Evolutionary conservation across 2,113 vertebrate genomes (phyloP).

Genomic region (Illadopsis cleaveri): DNA sequence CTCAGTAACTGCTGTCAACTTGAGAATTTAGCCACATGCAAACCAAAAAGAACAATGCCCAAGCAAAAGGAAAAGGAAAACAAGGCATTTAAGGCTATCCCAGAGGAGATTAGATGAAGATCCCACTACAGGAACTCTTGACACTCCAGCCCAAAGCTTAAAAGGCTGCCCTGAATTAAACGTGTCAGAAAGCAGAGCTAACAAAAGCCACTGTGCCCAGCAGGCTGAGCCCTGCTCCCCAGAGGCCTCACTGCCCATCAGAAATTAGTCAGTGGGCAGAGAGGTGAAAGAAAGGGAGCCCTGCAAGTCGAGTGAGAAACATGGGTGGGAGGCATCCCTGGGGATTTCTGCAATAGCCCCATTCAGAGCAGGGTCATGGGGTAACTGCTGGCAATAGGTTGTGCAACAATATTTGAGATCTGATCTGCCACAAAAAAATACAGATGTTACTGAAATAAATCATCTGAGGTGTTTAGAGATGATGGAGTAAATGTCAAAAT

Average conservation of each 20-base stretch:
- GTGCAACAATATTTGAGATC: background rate
- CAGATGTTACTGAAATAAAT: background rate
- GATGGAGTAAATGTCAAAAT: background rate
- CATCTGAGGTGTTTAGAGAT: background rate
- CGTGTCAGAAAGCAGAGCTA: background rate
- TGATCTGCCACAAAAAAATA: background rate
- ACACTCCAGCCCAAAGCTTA: background rate
- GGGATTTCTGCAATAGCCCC: background rate
- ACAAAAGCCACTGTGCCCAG: background rate
- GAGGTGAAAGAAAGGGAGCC: background rate
- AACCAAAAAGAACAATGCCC: slow-evolving; percentile 2
- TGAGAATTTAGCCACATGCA: background rate
- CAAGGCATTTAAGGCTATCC: background rate
- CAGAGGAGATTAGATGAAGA: slow-evolving; percentile 40
- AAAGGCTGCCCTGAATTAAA: background rate
- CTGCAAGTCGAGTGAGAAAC: fast-evolving
- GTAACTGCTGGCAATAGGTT: background rate
- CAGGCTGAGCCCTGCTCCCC: background rate
- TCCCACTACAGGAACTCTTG: background rate
- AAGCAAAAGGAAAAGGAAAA: slow-evolving; percentile 5
- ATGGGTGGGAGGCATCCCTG: fast-evolving
- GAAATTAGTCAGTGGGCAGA: background rate
- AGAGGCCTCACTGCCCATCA: background rate
- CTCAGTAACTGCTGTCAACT: background rate
- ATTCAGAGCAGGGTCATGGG: background rate